Conservation (phyloP, 2,888 invertebrate species). For the Sarcophaga carnaria region DNA sequence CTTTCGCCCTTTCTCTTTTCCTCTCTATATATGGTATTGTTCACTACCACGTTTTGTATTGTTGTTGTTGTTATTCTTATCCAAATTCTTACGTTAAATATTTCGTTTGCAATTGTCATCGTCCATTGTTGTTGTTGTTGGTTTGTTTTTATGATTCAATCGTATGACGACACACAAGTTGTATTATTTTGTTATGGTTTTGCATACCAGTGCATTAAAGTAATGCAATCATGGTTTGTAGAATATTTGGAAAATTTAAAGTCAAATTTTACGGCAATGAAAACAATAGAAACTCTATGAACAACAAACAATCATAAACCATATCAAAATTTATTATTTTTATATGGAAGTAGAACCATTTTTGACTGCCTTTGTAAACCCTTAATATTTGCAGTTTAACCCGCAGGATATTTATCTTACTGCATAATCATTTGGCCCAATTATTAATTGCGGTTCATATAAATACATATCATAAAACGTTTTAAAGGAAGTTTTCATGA, state of each 20-base stretch:
- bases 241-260: not conserved
- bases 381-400: too few species aligned
- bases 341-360: too few species aligned
- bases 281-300: too few species aligned
- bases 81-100: conserved; percentile 43
- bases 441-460: too few species aligned
- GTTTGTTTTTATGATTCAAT: conserved; percentile 56
- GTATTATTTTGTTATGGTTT: conserved; percentile 32
- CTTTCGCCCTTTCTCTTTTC: not conserved
- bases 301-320: too few species aligned
- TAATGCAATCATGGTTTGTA: not conserved
- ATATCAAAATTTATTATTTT: too few species aligned
- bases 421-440: too few species aligned
- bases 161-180: conserved; percentile 65
- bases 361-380: too few species aligned
- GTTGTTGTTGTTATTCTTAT: conserved; percentile 13
- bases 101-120: conserved; percentile 1
- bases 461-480: too few species aligned
- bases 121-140: not conserved
- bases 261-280: too few species aligned
- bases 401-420: too few species aligned
- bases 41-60: not conserved
- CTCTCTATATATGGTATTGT: not conserved
- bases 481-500: too few species aligned
- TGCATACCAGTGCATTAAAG: conserved; percentile 37